A percentile compares a stretch with the other conserved stretches of the same genome.
phyloP scores from a whole-genome alignment of 2,888 invertebrate genomes.

The Pammene aurita region DNA sequence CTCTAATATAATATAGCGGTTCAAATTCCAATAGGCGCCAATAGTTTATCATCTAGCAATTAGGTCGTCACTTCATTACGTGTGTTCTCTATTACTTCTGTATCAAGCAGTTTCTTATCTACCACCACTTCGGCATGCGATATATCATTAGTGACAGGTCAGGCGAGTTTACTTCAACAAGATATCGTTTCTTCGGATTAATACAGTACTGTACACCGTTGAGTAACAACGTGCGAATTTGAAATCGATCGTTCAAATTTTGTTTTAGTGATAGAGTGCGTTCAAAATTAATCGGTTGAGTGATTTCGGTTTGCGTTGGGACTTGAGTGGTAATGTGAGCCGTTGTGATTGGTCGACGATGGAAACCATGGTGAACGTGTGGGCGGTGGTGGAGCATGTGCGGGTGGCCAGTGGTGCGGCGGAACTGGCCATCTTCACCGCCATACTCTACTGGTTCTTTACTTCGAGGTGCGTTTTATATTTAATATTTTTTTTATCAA shows the following conservation, averaged over 20 bases:
- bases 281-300: constrained; percentile 62
- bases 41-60: constrained; percentile 65
- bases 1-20: constrained; percentile 8
- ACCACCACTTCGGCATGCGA: constrained; percentile 52
- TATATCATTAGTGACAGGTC: constrained; percentile 39
- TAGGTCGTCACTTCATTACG: constrained; percentile 58
- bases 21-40: constrained; percentile 44
- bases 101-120: constrained; percentile 56
- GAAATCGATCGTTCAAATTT: constrained; percentile 32
- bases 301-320: constrained; percentile 53
- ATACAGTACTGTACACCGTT: constrained; percentile 23
- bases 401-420: constrained; percentile 83
- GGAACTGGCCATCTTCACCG: constrained; percentile 84
- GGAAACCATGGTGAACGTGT: constrained; percentile 77
- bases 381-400: constrained; percentile 78
- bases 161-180: constrained; percentile 38
- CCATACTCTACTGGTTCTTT: constrained; percentile 85
- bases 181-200: constrained; percentile 29
- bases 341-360: constrained; percentile 59
- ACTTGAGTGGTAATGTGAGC: constrained; percentile 74
- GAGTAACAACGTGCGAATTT: constrained; percentile 34
- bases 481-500: neutral
- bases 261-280: constrained; percentile 49
- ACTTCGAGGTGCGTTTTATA: constrained; percentile 79
- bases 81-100: constrained; percentile 56